phyloP scores from a whole-genome alignment of 2,113 vertebrate species.

The Drymodes brunneopygia region DNA sequence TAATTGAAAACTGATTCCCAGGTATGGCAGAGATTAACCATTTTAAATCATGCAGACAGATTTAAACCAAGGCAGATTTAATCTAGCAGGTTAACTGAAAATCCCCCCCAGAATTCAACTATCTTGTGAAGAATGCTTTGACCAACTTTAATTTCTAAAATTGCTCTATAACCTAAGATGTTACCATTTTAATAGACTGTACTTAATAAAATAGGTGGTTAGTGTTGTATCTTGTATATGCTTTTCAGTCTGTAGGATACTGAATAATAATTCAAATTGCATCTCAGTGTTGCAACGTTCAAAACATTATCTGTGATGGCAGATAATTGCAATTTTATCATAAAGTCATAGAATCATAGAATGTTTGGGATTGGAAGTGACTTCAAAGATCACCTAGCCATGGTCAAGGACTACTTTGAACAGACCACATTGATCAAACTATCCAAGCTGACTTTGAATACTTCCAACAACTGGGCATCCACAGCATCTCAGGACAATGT shows the following conservation, averaged over 20 bases:
- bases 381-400: not conserved
- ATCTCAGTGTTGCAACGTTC: not conserved
- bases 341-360: not conserved
- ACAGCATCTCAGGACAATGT: not conserved
- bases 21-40: not conserved
- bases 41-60: not conserved
- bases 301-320: not conserved
- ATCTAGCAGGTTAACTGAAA: not conserved
- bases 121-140: not conserved
- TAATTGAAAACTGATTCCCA: not conserved
- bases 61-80: not conserved
- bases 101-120: not conserved
- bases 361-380: not conserved
- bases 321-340: not conserved
- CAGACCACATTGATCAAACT: not conserved
- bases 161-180: not conserved
- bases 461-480: accelerated
- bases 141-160: not conserved
- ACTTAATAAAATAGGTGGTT: not conserved
- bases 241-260: not conserved
- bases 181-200: constrained; percentile 4
- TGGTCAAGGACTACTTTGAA: not conserved
- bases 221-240: not conserved
- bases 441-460: not conserved
- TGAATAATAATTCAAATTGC: not conserved